phyloP scores from a whole-genome alignment of 2,888 invertebrate genomes.

The Caenorhabditis becei region DNA sequence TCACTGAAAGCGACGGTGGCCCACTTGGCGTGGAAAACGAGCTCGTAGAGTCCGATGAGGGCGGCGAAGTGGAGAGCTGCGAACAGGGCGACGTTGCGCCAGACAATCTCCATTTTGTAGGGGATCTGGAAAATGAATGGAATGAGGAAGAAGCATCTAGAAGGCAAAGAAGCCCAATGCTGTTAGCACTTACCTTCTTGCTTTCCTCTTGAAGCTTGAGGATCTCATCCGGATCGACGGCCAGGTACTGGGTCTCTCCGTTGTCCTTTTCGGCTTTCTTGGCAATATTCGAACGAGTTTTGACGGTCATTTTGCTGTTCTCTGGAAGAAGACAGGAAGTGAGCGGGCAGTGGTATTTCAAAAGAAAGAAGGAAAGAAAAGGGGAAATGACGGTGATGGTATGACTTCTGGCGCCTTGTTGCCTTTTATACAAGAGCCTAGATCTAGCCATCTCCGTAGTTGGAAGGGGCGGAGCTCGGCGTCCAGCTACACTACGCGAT shows the following conservation, averaged over 20 bases:
- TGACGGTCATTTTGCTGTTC: slow-evolving; percentile 55
- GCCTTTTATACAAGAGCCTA: slow-evolving; percentile 47
- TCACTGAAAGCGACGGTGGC: slow-evolving; percentile 75
- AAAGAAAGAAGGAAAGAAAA: slow-evolving; percentile 5
- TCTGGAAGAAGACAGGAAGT: slow-evolving; percentile 5
- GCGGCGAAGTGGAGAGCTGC: slow-evolving; percentile 77
- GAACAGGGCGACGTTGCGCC: slow-evolving; percentile 80
- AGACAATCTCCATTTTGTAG: slow-evolving; percentile 76
- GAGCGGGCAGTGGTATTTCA: neutral
- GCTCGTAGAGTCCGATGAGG: slow-evolving; percentile 76
- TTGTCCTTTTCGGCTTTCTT: slow-evolving; percentile 45
- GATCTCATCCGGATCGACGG: slow-evolving; percentile 75
- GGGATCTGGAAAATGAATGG: slow-evolving; percentile 64
- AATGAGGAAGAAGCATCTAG: neutral
- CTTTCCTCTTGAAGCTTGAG: slow-evolving; percentile 66
- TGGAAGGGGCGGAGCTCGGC: slow-evolving; percentile 35
- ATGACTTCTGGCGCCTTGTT: neutral
- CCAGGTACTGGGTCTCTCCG: slow-evolving; percentile 65
- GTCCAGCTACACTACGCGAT: slow-evolving; percentile 45
- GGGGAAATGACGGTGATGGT: neutral
- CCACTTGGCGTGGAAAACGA: slow-evolving; percentile 77
- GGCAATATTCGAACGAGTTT: slow-evolving; percentile 46
- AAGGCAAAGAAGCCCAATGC: no score
- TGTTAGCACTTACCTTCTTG: slow-evolving; percentile 59
- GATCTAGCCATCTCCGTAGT: slow-evolving; percentile 43